Percentiles rank a stretch among this genome's conserved stretches.
These are phyloP conservation scores for Ophion slaviceki DNA, from an alignment of 2,888 invertebrate genomes.

Conservation along the genomic window DNA sequence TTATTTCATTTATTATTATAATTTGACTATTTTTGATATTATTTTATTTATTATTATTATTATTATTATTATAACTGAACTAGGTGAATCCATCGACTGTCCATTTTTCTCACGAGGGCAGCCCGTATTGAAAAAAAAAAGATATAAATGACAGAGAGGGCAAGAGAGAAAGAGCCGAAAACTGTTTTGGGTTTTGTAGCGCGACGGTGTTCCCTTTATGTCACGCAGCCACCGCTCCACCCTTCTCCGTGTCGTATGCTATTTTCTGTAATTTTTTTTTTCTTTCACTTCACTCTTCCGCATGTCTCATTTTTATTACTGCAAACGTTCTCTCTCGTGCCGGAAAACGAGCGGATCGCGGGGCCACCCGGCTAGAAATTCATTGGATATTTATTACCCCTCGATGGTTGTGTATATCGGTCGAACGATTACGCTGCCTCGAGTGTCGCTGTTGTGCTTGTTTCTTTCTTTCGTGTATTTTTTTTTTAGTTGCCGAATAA, in stretches of 20 bases:
- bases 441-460: conserved; percentile 35
- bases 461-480: conserved; percentile 7
- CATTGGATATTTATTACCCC: conserved; percentile 83
- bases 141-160: conserved; percentile 81
- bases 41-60: conserved; percentile 8
- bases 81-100: conserved; percentile 63
- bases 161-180: conserved; percentile 79
- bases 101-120: conserved; percentile 67
- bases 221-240: conserved; percentile 43
- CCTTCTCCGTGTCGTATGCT: conserved; percentile 62
- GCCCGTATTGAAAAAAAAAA: conserved; percentile 76
- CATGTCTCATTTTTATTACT: conserved; percentile 58
- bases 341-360: conserved; percentile 72
- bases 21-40: neutral
- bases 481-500: conserved; percentile 5
- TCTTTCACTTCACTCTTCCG: conserved; percentile 55
- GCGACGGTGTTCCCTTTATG: conserved; percentile 74
- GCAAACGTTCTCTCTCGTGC: conserved; percentile 52
- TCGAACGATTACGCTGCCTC: conserved; percentile 70
- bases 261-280: conserved; percentile 62
- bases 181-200: conserved; percentile 83
- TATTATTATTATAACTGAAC: conserved; percentile 54
- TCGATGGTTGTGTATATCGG: conserved; percentile 76
- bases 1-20: conserved; percentile 9
- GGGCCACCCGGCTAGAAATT: conserved; percentile 80